Conservation (phyloP, 1,140 invertebrate species). For the Micrasema longulum region DNA sequence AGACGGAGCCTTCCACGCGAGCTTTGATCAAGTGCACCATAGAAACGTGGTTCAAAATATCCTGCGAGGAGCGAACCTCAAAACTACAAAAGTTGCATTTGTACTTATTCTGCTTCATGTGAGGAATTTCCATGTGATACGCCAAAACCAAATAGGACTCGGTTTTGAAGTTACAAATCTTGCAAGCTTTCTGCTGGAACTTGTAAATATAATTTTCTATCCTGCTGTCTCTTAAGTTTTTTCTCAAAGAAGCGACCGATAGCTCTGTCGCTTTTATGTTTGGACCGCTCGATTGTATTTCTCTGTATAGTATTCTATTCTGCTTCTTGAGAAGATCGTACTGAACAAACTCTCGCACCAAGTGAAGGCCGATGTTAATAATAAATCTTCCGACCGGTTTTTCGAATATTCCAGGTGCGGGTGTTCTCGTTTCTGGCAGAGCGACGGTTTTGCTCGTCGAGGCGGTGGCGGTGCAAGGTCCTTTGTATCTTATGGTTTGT, state of each 20-base stretch:
- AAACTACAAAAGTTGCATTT: conserved; percentile 90
- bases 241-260: conserved; percentile 83
- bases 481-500: conserved; percentile 69
- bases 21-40: conserved; percentile 86
- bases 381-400: conserved; percentile 92
- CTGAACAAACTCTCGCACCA: conserved; percentile 94
- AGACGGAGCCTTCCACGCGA: conserved; percentile 84
- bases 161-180: conserved; percentile 92
- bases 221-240: conserved; percentile 88
- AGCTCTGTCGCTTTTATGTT: conserved; percentile 78
- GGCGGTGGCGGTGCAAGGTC: no score
- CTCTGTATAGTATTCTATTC: conserved; percentile 79
- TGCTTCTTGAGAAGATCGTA: conserved; percentile 89
- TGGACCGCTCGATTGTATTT: conserved; percentile 70
- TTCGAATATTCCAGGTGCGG: no score
- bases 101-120: conserved; percentile 88
- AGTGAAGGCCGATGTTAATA: conserved; percentile 89
- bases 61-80: conserved; percentile 85
- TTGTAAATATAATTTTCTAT: conserved; percentile 89
- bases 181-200: conserved; percentile 85
- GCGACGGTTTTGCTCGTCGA: no score
- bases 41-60: conserved; percentile 93
- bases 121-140: conserved; percentile 92
- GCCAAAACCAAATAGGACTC: conserved; percentile 89
- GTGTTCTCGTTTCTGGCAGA: no score